Conservation (phyloP, 2,888 invertebrate genomes). For the Anthophora plumipes region DNA sequence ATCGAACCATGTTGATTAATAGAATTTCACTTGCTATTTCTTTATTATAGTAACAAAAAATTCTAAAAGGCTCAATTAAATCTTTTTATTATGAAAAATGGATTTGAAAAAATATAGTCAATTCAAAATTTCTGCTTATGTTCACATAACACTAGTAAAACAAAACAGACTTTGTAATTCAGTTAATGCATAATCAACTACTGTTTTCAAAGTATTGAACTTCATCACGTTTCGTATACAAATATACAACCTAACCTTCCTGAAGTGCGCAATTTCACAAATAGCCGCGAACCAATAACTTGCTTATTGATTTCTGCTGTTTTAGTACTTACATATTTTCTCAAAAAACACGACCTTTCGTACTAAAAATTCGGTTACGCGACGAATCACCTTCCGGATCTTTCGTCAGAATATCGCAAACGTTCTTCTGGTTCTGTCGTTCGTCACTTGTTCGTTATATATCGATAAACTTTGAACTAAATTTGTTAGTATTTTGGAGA, state of each 20-base stretch:
- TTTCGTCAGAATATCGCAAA: conserved; percentile 52
- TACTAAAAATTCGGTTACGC: conserved; percentile 50
- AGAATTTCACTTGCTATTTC: not conserved
- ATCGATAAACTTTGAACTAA: not conserved
- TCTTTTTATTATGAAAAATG: not conserved
- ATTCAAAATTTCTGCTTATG: not conserved
- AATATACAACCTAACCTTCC: conserved; percentile 50
- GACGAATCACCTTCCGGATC: conserved; percentile 61
- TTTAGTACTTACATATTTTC: conserved; percentile 55
- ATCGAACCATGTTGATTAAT: not conserved
- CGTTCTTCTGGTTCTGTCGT: not conserved
- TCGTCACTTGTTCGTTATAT: not conserved
- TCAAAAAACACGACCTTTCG: conserved; percentile 21
- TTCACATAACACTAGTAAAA: not conserved
- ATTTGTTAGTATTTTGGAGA: conserved; percentile 11
- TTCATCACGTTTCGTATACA: conserved; percentile 21
- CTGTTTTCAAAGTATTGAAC: not conserved
- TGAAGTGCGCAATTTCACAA: not conserved
- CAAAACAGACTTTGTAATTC: not conserved
- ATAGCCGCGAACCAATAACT: not conserved
- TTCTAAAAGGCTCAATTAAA: not conserved
- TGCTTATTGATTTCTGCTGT: conserved; percentile 8
- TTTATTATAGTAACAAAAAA: not conserved
- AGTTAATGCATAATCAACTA: conserved; percentile 4
- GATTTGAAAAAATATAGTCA: not conserved